These are phyloP conservation scores for Stegana nigrithorax DNA, from an alignment of 2,888 invertebrate species.

Conservation along the genomic window DNA sequence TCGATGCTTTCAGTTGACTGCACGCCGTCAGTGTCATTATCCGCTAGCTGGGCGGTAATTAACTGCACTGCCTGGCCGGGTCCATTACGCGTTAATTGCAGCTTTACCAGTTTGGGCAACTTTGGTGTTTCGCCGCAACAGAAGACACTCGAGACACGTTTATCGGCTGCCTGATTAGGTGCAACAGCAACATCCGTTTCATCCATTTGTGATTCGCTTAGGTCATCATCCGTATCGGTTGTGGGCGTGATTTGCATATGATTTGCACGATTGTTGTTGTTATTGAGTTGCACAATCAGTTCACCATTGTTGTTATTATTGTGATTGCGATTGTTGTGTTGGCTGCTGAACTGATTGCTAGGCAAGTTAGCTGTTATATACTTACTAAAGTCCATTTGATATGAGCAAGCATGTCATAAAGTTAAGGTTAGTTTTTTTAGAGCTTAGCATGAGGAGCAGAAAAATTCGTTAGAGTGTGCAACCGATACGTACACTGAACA, in stretches of 20 bases:
- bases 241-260: conserved; percentile 38
- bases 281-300: conserved; percentile 69
- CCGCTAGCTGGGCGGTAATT: conserved; percentile 67
- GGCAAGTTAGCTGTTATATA: conserved; percentile 61
- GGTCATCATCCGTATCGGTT: conserved; percentile 33
- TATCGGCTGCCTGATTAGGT: conserved; percentile 65
- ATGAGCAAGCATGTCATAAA: not conserved
- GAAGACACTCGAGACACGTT: conserved; percentile 61
- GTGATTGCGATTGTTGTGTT: no score
- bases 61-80: conserved; percentile 84
- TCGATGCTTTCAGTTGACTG: conserved; percentile 12
- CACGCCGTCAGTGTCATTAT: conserved; percentile 10
- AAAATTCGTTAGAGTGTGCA: not conserved
- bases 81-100: conserved; percentile 46
- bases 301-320: conserved; percentile 71
- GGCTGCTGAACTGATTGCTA: conserved; percentile 46
- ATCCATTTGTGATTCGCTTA: conserved; percentile 64
- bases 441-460: not conserved
- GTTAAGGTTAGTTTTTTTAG: not conserved
- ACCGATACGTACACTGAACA: conserved; percentile 58
- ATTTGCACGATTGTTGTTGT: not conserved
- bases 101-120: conserved; percentile 37
- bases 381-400: conserved; percentile 58
- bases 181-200: conserved; percentile 66
- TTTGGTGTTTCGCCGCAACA: conserved; percentile 59